A percentile compares a stretch with the other conserved stretches of the same genome.
These are phyloP conservation scores for Tautogolabrus adspersus DNA, from an alignment of 2,113 vertebrate species.

Conservation along the genomic window DNA sequence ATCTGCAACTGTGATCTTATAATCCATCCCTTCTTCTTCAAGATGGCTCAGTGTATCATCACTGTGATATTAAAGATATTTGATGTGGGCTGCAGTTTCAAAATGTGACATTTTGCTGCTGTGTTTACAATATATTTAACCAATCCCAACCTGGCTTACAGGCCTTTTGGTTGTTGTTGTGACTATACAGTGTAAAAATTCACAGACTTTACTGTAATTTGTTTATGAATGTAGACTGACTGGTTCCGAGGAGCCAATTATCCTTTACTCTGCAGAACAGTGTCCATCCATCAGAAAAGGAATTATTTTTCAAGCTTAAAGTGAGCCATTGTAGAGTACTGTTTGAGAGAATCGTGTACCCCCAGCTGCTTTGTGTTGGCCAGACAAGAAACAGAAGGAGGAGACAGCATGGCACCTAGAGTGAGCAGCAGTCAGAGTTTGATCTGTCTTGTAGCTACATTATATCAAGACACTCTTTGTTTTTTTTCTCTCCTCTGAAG, in stretches of 20 bases:
- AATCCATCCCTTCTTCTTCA: conserved; percentile 59
- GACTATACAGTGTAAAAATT: conserved; percentile 21
- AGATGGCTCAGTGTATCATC: conserved; percentile 60
- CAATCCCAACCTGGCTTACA: conserved; percentile 20
- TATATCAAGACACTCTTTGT: background rate
- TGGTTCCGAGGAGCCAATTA: conserved; percentile 62
- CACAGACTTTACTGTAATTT: conserved; percentile 27
- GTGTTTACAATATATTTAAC: conserved; percentile 54
- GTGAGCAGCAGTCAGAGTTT: conserved; percentile 45
- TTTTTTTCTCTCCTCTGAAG: background rate
- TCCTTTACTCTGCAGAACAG: conserved; percentile 60
- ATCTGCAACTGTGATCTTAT: conserved; percentile 62
- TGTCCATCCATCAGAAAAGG: conserved; percentile 67
- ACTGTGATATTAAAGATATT: conserved; percentile 61
- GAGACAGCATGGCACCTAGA: conserved; percentile 41
- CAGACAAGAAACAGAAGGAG: conserved; percentile 53
- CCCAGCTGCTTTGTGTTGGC: conserved; percentile 75
- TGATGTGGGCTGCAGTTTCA: conserved; percentile 59
- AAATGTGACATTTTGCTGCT: conserved; percentile 70
- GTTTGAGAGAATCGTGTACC: conserved; percentile 72
- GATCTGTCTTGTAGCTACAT: conserved; percentile 26
- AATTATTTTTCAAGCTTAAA: conserved; percentile 72
- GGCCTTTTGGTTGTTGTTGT: conserved; percentile 42
- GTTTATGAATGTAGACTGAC: conserved; percentile 57
- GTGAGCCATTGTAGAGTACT: conserved; percentile 76